Evolutionary conservation across 1,140 invertebrate species (phyloP).

Genomic region (Diuraphis noxia): DNA sequence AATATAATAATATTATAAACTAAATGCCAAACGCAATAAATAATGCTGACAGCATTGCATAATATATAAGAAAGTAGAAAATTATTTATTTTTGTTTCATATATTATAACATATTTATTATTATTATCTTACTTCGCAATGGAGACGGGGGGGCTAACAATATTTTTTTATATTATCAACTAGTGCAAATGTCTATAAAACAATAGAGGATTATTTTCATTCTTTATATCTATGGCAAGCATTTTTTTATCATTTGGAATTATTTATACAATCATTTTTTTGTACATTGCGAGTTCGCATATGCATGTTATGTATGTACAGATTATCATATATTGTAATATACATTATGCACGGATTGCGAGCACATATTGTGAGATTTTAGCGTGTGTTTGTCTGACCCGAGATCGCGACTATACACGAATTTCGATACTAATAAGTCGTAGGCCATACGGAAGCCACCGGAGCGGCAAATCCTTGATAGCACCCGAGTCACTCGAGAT

Average conservation of each 20-base stretch:
- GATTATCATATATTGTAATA: not conserved
- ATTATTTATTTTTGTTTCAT: not conserved
- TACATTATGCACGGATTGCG: not conserved
- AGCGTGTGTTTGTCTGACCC: not conserved
- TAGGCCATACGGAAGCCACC: not conserved
- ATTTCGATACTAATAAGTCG: not conserved
- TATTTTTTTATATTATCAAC: not conserved
- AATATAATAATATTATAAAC: not conserved
- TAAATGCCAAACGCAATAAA: not conserved
- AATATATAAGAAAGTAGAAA: not conserved
- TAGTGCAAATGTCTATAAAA: not conserved
- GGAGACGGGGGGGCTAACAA: not conserved
- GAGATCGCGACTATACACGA: not conserved
- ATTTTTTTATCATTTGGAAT: not conserved
- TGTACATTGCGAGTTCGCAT: not conserved
- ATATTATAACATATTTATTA: not conserved
- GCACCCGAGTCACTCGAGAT: not conserved
- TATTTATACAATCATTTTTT: not conserved
- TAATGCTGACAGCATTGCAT: not conserved
- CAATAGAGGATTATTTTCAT: not conserved
- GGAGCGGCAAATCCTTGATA: constrained; percentile 35
- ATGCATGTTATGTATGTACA: not conserved
- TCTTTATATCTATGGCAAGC: not conserved
- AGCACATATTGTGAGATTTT: not conserved
- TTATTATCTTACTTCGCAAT: not conserved